Percentiles rank a stretch among this genome's conserved stretches.
Conservation (phyloP, 35 echinoderm and acorn worm species). For the Heliocidaris erythrogramma region DNA sequence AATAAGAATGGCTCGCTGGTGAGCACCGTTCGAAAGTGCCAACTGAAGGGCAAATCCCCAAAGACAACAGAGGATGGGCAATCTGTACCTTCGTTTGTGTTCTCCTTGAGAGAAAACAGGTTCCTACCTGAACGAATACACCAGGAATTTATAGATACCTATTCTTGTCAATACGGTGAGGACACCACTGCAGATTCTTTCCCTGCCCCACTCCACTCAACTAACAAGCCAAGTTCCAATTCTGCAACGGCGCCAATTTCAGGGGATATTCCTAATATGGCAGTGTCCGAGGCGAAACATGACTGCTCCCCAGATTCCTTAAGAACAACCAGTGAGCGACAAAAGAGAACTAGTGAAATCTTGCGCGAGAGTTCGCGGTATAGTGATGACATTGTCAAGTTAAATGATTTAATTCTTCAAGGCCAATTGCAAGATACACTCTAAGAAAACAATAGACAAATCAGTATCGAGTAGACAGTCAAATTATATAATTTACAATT, state of each 20-base stretch:
- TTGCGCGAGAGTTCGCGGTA: conserved; percentile 24
- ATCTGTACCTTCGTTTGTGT: conserved; percentile 34
- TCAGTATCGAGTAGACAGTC: background rate
- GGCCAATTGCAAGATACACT: background rate
- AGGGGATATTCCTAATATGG: background rate
- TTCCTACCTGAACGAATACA: conserved; percentile 25
- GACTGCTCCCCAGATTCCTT: background rate
- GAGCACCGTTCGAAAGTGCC: conserved; percentile 42
- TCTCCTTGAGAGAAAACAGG: conserved; percentile 53
- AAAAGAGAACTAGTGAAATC: background rate
- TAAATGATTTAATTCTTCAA: conserved; percentile 34
- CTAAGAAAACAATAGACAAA: background rate
- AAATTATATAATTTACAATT: too few relatives aligned
- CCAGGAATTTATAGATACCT: background rate
- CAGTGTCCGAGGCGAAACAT: background rate
- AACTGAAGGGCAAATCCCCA: background rate
- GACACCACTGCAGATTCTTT: background rate
- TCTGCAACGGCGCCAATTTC: background rate
- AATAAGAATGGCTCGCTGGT: conserved; percentile 30
- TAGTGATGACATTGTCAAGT: conserved; percentile 10
- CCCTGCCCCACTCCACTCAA: background rate
- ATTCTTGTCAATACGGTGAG: background rate
- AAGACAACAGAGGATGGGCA: background rate
- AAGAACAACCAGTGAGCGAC: background rate
- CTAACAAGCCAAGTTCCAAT: background rate